Evolutionary conservation across 2,888 invertebrate genomes (phyloP).

Genomic region (Drosophila basisetae): DNA sequence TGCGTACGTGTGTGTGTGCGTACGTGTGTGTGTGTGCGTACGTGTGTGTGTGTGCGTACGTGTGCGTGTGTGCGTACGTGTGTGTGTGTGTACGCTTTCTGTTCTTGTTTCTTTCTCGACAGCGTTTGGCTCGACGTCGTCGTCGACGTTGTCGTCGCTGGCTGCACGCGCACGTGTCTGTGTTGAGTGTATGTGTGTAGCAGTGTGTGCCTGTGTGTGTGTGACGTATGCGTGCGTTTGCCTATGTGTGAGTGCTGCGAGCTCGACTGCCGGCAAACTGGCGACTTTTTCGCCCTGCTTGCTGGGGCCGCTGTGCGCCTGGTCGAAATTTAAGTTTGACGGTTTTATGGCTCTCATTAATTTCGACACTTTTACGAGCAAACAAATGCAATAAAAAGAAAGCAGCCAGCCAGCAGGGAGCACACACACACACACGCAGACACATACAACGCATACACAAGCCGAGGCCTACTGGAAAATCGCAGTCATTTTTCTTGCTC

Average conservation of each 20-base stretch:
- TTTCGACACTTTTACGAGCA: conserved; percentile 82
- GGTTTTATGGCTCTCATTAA: conserved; percentile 84
- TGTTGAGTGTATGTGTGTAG: conserved; percentile 18
- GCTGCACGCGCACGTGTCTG: conserved; percentile 50
- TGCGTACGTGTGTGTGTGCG: conserved; percentile 11
- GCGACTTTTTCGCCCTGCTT: conserved; percentile 26
- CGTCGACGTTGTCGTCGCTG: conserved; percentile 27
- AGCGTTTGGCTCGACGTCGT: conserved; percentile 25
- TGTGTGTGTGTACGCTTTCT: conserved; percentile 16
- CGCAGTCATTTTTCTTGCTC: conserved; percentile 33
- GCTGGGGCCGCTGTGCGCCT: conserved; percentile 77
- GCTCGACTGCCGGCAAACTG: conserved; percentile 43
- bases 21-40: conserved; percentile 8
- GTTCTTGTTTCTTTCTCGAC: conserved; percentile 40
- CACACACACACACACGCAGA: conserved; percentile 3
- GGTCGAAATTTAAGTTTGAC: conserved; percentile 84
- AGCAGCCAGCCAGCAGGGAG: conserved; percentile 33
- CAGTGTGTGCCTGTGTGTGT: conserved; percentile 26
- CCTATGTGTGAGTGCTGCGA: conserved; percentile 31
- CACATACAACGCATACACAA: background rate
- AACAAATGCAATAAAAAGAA: conserved; percentile 77
- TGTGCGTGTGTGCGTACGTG: conserved; percentile 6
- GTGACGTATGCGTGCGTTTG: conserved; percentile 16
- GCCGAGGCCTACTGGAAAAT: conserved; percentile 23
- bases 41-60: conserved; percentile 9